These are phyloP conservation scores for Hydrotaea cyrtoneurina DNA, from an alignment of 2,888 invertebrate genomes.

Conservation along the genomic window DNA sequence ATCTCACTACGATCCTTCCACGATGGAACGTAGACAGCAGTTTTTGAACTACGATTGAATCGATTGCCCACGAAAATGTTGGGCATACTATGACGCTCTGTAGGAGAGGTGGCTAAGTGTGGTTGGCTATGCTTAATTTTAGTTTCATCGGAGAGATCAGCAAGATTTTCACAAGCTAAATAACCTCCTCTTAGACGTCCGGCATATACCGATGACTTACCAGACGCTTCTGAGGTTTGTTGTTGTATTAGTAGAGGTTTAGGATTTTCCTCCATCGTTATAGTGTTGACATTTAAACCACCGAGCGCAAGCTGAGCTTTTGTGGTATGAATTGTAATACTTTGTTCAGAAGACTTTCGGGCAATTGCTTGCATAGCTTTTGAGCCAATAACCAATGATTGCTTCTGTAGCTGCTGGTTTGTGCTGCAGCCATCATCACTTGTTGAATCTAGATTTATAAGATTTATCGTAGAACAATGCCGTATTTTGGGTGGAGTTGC, in stretches of 20 bases:
- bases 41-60: constrained; percentile 82
- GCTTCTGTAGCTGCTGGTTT: constrained; percentile 71
- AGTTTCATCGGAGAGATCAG: constrained; percentile 84
- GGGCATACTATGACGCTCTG: constrained; percentile 85
- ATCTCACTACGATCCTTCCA: constrained; percentile 79
- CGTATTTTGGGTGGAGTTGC: constrained; percentile 66
- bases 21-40: constrained; percentile 83
- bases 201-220: constrained; percentile 83
- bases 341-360: constrained; percentile 75
- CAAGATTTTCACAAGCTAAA: constrained; percentile 86
- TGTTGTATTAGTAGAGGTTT: constrained; percentile 69
- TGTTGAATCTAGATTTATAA: constrained; percentile 75
- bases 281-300: not conserved
- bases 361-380: constrained; percentile 77
- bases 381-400: constrained; percentile 79
- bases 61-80: constrained; percentile 84
- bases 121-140: constrained; percentile 80
- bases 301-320: constrained; percentile 81
- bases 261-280: not conserved
- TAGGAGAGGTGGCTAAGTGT: constrained; percentile 69
- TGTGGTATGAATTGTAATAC: constrained; percentile 81
- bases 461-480: constrained; percentile 77
- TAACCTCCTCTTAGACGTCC: constrained; percentile 82
- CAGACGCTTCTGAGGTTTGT: constrained; percentile 85
- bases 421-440: constrained; percentile 68